phyloP scores from a whole-genome alignment of 2,888 invertebrate genomes.

The Nephrotoma guestfalica region DNA sequence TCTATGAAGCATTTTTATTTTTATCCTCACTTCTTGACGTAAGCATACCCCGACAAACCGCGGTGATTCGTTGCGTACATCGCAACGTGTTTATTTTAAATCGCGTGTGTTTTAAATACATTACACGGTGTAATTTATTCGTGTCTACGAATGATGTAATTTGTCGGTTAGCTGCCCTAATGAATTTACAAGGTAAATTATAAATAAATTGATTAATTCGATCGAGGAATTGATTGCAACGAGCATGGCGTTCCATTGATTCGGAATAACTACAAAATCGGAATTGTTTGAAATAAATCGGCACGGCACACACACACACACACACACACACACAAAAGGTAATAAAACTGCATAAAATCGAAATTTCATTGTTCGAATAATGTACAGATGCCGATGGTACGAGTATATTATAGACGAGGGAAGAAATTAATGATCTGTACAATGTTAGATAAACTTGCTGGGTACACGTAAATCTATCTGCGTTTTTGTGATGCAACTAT shows the following conservation, averaged over 20 bases:
- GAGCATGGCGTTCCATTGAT: not conserved
- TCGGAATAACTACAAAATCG: not conserved
- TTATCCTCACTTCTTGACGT: not conserved
- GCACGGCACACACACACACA: too few species aligned
- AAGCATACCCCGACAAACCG: too few species aligned
- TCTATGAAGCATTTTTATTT: not conserved
- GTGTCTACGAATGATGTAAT: not conserved
- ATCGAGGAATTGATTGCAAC: not conserved
- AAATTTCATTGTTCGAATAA: not conserved
- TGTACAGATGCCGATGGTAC: not conserved
- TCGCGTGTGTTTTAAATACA: not conserved
- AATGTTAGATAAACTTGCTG: not conserved
- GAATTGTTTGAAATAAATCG: not conserved
- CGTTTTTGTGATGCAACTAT: not conserved
- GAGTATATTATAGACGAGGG: not conserved
- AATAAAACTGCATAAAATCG: not conserved
- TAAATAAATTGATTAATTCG: not conserved
- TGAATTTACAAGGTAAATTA: not conserved
- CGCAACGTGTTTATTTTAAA: not conserved
- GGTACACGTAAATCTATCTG: not conserved
- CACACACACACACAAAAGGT: not conserved
- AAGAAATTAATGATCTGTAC: not conserved
- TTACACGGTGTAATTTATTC: not conserved
- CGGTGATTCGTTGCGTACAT: not conserved
- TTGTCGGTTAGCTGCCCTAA: not conserved